Percentiles rank a stretch among this genome's conserved stretches.
Conservation (phyloP, 2,113 vertebrate genomes). For the Ictalurus punctatus region DNA sequence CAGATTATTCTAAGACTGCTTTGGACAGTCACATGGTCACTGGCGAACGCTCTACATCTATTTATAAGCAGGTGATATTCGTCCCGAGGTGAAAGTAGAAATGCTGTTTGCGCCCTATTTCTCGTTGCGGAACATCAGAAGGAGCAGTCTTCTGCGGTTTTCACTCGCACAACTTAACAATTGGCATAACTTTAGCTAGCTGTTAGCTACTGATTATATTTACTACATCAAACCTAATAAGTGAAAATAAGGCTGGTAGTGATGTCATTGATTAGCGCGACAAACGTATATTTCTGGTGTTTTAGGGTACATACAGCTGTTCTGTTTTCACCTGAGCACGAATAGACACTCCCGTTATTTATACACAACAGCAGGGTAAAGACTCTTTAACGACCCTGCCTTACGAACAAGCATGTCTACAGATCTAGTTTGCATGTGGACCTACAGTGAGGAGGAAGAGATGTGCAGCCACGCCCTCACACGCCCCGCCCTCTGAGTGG, state of each 20-base stretch:
- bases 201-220: background rate
- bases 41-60: background rate
- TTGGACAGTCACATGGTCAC: background rate
- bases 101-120: background rate
- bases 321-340: slow-evolving; percentile 1
- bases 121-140: background rate
- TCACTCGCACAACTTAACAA: background rate
- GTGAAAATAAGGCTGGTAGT: background rate
- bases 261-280: background rate
- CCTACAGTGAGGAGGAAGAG: slow-evolving; percentile 59
- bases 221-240: background rate
- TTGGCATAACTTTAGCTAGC: background rate
- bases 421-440: slow-evolving; percentile 73
- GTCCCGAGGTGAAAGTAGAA: background rate
- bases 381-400: slow-evolving; percentile 59
- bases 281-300: background rate
- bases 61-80: slow-evolving; percentile 9
- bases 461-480: slow-evolving; percentile 57
- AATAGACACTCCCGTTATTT: slow-evolving; percentile 55
- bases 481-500: slow-evolving; percentile 61
- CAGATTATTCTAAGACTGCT: background rate
- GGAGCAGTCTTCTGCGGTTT: background rate
- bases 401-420: slow-evolving; percentile 66
- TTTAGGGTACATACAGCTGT: background rate
- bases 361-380: slow-evolving; percentile 66